A percentile compares a stretch with the other conserved stretches of the same genome.
Conservation (phyloP, 2,113 vertebrate species). For the Anarrhichthys ocellatus region DNA sequence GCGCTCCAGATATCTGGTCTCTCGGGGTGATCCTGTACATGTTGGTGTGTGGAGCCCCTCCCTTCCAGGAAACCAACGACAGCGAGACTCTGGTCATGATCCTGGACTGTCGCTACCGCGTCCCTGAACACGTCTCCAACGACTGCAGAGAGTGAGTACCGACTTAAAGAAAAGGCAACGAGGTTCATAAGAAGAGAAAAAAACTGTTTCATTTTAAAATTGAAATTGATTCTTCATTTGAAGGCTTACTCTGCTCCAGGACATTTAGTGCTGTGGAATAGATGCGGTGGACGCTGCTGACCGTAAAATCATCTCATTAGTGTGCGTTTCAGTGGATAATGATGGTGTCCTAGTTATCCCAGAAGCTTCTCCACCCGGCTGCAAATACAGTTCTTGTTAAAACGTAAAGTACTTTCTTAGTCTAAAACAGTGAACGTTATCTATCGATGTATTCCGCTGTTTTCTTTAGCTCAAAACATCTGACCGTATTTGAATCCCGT, state of each 20-base stretch:
- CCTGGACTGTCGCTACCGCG: conserved; percentile 89
- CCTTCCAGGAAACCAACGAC: conserved; percentile 93
- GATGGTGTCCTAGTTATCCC: conserved; percentile 40
- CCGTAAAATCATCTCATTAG: conserved; percentile 61
- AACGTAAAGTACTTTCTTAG: background rate
- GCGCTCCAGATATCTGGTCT: conserved; percentile 90
- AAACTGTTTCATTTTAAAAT: background rate
- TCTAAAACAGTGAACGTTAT: background rate
- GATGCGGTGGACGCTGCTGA: conserved; percentile 35
- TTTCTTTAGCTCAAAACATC: background rate
- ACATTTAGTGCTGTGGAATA: conserved; percentile 11
- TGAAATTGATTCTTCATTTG: conserved; percentile 2
- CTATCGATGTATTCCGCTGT: background rate
- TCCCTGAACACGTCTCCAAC: conserved; percentile 84
- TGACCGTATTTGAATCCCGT: background rate
- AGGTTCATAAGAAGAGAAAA: too few species aligned
- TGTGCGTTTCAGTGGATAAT: conserved; percentile 50
- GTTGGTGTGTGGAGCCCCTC: conserved; percentile 90
- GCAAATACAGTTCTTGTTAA: conserved; percentile 8
- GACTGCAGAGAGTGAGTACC: conserved; percentile 87
- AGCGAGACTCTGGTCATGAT: conserved; percentile 94
- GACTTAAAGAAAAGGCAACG: background rate
- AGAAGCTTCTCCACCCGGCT: conserved; percentile 7
- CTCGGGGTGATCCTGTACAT: conserved; percentile 93
- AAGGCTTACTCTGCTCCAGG: background rate